Evolutionary conservation across 2,888 invertebrate genomes (phyloP).

Genomic region (Cynaeus angustus): DNA sequence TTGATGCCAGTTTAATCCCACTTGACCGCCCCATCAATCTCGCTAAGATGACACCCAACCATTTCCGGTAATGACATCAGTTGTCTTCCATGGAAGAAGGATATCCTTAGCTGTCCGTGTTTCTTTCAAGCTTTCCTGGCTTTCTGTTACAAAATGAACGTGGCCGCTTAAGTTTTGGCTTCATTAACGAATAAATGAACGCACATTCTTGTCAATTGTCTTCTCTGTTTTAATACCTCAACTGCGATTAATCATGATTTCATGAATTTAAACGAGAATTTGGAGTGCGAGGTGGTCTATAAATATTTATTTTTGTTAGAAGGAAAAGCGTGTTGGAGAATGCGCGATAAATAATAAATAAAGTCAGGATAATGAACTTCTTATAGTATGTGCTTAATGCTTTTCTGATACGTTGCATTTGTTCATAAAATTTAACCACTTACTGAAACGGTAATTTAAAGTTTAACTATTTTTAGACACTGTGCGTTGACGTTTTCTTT

Average conservation of each 20-base stretch:
- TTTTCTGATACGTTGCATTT: too few relatives aligned
- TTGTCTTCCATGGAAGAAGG: constrained; percentile 41
- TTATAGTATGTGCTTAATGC: too few relatives aligned
- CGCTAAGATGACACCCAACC: constrained; percentile 54
- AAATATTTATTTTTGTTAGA: constrained; percentile 31
- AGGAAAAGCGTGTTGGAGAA: neutral
- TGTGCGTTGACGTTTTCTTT: too few relatives aligned
- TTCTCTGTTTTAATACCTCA: constrained; percentile 10
- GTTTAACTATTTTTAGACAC: too few relatives aligned
- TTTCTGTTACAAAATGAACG: constrained; percentile 5
- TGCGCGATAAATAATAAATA: neutral
- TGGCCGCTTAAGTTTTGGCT: constrained; percentile 20
- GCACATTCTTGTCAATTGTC: constrained; percentile 24
- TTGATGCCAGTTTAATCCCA: constrained; percentile 51
- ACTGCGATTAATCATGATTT: constrained; percentile 29
- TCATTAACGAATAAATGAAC: constrained; percentile 11
- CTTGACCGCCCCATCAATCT: constrained; percentile 54
- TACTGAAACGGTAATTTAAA: too few relatives aligned
- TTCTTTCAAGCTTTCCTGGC: constrained; percentile 15
- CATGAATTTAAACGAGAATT: constrained; percentile 23
- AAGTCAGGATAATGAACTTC: too few relatives aligned
- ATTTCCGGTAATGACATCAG: constrained; percentile 52
- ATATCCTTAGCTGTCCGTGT: constrained; percentile 38
- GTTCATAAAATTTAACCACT: too few relatives aligned
- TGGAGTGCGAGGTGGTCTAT: constrained; percentile 10